Base-by-base conservation (phyloP, 1,140 invertebrate species). In the Orussus abietinus region DNA sequence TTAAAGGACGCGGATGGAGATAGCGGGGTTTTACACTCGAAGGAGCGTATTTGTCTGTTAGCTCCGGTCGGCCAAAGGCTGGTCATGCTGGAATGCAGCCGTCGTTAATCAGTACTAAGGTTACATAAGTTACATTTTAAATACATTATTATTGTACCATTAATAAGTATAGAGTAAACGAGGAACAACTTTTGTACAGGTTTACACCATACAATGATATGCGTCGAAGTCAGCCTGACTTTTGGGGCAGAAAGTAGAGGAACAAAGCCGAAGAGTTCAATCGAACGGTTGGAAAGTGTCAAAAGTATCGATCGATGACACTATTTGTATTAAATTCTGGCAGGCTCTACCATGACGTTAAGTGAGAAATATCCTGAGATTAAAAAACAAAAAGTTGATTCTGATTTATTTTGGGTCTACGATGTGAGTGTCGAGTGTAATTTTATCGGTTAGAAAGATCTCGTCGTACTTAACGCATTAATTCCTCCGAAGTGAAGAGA, bases 1-100 rank as follows among this genome's bases (percentile, higher is more conserved):
- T 56, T 42, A 47, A 46, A 18, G 14, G 32, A 38, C 13, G 26
- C 6, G 36, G 20, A 38, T 19, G 9, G 11, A 10, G 36, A 34
- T 50, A 55, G 49, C 45, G 47, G 34, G 56, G 60, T 67, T 57
- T 60, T 60, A 64, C 60, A 61, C 57, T 62, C 53, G 47, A 57
- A 52, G 70, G 69, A 71, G 71, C 68, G 57, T 68, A 66, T 72
- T 73, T 74, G 71, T 74, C 71, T 74, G 71, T 74, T 74, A 72
- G 71, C 71, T 72, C 69, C 68, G 60, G 57, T 71, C 59, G 59
- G 64, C 69, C 67, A 70, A 69, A 66, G 61, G 62, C 63, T 71
- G 65, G 67, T 64, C 63, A 61, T 54, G 66, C 68, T 72, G 71
- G 68, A 69, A 72, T 72, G 69, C 62, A 69, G 57, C 60, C 59